These are phyloP conservation scores for Saturnia pavonia DNA, from an alignment of 2,888 invertebrate species.

Conservation along the genomic window DNA sequence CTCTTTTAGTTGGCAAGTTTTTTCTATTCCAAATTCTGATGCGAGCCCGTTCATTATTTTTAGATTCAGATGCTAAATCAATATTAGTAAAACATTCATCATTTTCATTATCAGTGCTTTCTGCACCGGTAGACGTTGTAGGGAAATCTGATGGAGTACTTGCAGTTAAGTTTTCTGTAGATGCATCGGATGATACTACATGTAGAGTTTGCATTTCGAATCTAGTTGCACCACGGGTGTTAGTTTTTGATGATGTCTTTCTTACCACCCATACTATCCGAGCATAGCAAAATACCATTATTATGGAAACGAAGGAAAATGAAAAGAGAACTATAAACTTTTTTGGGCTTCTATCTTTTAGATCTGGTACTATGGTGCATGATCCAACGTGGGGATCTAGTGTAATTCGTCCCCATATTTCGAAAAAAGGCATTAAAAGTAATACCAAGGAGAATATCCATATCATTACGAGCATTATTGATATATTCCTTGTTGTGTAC, in stretches of 20 bases:
- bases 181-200: neutral
- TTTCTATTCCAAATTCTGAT: neutral
- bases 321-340: slow-evolving; percentile 16
- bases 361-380: slow-evolving; percentile 26
- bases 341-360: slow-evolving; percentile 24
- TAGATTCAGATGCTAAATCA: neutral
- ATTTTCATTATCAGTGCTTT: neutral
- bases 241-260: slow-evolving; percentile 18
- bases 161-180: neutral
- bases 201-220: neutral
- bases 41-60: neutral
- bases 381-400: slow-evolving; percentile 23
- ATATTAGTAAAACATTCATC: slow-evolving; percentile 3
- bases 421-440: slow-evolving; percentile 20
- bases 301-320: slow-evolving; percentile 20
- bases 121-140: neutral
- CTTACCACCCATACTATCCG: slow-evolving; percentile 28
- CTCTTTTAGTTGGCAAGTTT: slow-evolving; percentile 25
- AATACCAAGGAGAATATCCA: slow-evolving; percentile 25
- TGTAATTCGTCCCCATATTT: slow-evolving; percentile 28
- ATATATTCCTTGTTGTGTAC: slow-evolving; percentile 26
- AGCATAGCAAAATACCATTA: slow-evolving; percentile 25
- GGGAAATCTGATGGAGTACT: neutral
- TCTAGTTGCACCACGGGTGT: neutral
- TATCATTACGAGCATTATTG: slow-evolving; percentile 27